Base-by-base conservation (phyloP, 2,888 invertebrate species). In the Tuberolachnus salignus region DNA sequence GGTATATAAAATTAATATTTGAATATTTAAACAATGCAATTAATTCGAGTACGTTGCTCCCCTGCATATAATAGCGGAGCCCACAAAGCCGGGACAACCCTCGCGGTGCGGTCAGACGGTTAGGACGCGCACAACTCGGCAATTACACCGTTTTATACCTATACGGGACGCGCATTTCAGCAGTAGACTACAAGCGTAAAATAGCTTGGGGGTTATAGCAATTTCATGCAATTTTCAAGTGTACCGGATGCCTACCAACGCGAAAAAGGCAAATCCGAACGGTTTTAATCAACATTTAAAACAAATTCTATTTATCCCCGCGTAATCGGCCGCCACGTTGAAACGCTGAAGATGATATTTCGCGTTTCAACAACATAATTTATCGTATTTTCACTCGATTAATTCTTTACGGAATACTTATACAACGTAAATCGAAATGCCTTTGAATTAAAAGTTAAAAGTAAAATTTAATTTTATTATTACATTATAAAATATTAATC, bases 1-100 rank as follows among this genome's bases (percentile, higher is more conserved):
- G n/a, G 26, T 59, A 59, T 23, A 19, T 53, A 46, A 64, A 64
- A 64, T 74, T 74, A 64, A 42, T 74, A 64, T 63, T 74, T 73
- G 42, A 64, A 74, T 61, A 64, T 64, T 74, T 64, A 21, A 74
- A 55, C 49, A 59, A 46, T 14, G 55, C 57, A 57, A 75, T 75
- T 67, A 75, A 75, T 75, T 75, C 26, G n/a, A 55, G 16, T 19
- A 19, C 13, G 49, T 55, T 46, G 57, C 11, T 23, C 11, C 19
- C 44, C 46, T 16, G 34, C 55, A 57, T 16, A 61, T 64, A 74
- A 74, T 74, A 64, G 21, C 42, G 19, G 46, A 64, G 53, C n/a
- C 53, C 61, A 61, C 72, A 72, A 61, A 72, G 49, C 72, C 49
- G 10, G 46, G 8, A 10, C 46, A 13, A 26, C 44, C 75, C 46